phyloP scores from a whole-genome alignment of 2,797 vertebrate genomes.

The Cossypha niveicapilla region DNA sequence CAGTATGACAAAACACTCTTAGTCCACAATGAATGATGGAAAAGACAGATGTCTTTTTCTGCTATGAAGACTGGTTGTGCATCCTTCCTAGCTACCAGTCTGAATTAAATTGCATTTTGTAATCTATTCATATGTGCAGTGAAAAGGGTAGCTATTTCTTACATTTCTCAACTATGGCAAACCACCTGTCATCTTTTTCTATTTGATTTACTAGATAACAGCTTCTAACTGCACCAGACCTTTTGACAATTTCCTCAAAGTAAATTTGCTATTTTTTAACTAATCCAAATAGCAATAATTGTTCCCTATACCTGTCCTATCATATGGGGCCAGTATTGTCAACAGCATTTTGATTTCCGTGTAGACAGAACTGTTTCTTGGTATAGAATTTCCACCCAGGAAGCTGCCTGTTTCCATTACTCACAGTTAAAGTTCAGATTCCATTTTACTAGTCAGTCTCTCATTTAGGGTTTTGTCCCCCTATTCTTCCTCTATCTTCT shows the following conservation, averaged over 20 bases:
- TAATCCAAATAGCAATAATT: slow-evolving; percentile 28
- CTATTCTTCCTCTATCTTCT: not conserved
- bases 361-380: not conserved
- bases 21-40: not conserved
- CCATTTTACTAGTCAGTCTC: not conserved
- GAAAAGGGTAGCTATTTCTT: slow-evolving; percentile 23
- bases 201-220: not conserved
- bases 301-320: not conserved
- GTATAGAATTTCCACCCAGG: not conserved
- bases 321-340: not conserved
- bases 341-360: not conserved
- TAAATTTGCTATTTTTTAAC: slow-evolving; percentile 24
- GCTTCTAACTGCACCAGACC: not conserved
- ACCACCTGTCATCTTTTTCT: not conserved
- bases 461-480: not conserved
- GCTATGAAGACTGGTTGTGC: not conserved
- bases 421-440: not conserved
- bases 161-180: slow-evolving; percentile 10
- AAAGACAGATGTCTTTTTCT: slow-evolving; percentile 9
- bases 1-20: not conserved
- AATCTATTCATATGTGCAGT: not conserved
- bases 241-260: slow-evolving; percentile 10
- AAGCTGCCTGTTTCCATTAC: not conserved
- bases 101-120: slow-evolving; percentile 17
- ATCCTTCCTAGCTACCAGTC: not conserved